Percentiles rank a stretch among this genome's conserved stretches.
Evolutionary conservation across 2,113 vertebrate genomes (phyloP).

Genomic region (Solea senegalensis): DNA sequence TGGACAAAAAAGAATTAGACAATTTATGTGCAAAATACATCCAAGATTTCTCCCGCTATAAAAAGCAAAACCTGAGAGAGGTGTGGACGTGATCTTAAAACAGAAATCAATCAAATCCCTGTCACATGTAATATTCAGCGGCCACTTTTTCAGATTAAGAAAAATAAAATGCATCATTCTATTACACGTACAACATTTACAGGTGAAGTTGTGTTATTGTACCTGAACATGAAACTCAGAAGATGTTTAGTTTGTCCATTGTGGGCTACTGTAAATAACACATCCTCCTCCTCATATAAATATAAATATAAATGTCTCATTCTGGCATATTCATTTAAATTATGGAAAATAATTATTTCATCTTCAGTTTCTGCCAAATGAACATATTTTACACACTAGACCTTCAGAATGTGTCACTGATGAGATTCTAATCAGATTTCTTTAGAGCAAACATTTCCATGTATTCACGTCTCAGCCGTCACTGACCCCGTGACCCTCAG

Average conservation of each 20-base stretch:
- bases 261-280: no score
- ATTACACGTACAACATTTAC: no score
- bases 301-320: no score
- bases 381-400: no score
- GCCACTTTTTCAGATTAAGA: neutral
- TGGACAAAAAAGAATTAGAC: constrained; percentile 26
- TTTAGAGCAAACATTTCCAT: constrained; percentile 24
- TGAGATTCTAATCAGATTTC: neutral
- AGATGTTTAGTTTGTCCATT: no score
- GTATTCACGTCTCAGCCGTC: constrained; percentile 10
- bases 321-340: no score
- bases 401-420: neutral
- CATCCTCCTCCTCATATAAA: no score
- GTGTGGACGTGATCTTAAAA: constrained; percentile 24
- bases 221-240: no score
- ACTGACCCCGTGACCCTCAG: constrained; percentile 43
- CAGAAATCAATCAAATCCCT: constrained; percentile 44
- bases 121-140: constrained; percentile 34
- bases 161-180: neutral
- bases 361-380: no score
- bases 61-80: constrained; percentile 4
- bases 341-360: no score
- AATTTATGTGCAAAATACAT: constrained; percentile 2
- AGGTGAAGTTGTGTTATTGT: no score
- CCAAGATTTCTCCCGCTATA: constrained; percentile 2